Evolutionary conservation across 2,797 vertebrate species (phyloP).

Genomic region (Pantherophis alleghaniensis): DNA sequence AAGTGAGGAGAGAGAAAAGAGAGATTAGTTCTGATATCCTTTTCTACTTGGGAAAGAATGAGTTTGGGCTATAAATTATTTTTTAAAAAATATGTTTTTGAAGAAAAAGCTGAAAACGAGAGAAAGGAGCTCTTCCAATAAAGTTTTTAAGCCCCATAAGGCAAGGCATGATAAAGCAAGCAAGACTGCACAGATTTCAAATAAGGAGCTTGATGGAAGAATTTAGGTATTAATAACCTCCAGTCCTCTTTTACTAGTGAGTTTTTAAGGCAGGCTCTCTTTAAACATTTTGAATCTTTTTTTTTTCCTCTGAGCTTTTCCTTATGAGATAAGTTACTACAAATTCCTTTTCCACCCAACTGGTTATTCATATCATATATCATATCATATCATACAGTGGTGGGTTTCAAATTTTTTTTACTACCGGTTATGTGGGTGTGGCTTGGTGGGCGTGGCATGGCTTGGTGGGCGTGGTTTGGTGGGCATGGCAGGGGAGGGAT

Average conservation of each 20-base stretch:
- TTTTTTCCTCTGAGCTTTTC: background rate
- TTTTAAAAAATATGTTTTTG: background rate
- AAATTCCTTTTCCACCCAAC: background rate
- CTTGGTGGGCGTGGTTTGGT: too few relatives aligned
- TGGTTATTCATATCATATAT: background rate
- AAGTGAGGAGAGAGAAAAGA: background rate
- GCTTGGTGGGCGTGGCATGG: too few relatives aligned
- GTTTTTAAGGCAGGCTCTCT: background rate
- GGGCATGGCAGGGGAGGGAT: too few relatives aligned
- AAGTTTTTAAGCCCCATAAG: background rate
- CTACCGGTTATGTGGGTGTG: too few relatives aligned
- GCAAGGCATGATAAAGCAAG: background rate
- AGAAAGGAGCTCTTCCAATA: background rate
- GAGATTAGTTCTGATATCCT: background rate
- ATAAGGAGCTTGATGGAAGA: background rate
- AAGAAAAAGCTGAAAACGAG: background rate
- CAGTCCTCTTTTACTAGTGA: background rate
- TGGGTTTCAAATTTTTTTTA: too few relatives aligned
- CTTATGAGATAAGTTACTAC: background rate
- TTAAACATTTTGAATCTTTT: background rate
- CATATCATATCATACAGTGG: too few relatives aligned
- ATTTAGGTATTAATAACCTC: background rate
- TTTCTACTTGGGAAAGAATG: background rate
- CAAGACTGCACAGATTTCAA: background rate
- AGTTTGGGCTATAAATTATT: background rate